Base-by-base conservation (phyloP, 2,888 invertebrate genomes). In the Monoplex corrugatus region DNA sequence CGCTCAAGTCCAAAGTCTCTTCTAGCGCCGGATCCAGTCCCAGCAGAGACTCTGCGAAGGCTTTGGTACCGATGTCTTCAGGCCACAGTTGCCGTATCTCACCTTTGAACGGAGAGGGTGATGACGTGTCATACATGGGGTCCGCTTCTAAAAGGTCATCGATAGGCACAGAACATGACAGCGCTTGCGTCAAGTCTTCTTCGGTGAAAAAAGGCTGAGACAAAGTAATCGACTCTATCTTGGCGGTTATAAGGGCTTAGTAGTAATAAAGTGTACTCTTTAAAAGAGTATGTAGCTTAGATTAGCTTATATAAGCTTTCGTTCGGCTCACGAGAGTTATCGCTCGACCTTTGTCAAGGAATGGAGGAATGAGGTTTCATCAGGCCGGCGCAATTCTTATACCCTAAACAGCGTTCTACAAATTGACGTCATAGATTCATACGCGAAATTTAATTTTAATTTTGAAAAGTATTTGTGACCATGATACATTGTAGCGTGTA, bases 121-220 rank as follows among this genome's bases (percentile, higher is more conserved):
- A 88, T 16, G 91, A 88, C 89, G 90, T 89, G 87, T 92, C 92
- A 88, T 91, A 90, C 85, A 92, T 90, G 57, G 86, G 91, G 68
- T 91, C 89, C 28, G 92, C 87, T 90, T 92, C 91, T 89, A 91
- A 87, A 82, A 92, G 87, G 50, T 92, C 92, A 89, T 88, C 90
- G 50, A 90, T 84, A 45, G 32, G 85, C 50, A 45, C 88, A 72
- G 89, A 89, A 88, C 91, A 91, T 90, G 89, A 86, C 78, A 88
- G 32, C 78, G 43, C 28, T 43, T 80, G 40, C 19, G 32, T 57
- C 40, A 86, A 45, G 78, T 38, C 38, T 44, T 90, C 50, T 44
- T 89, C 80, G 86, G 87, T 50, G 87, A 91, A 50, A 80, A 91
- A 86, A 84, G 88, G 68, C 68, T 89, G 80, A 50, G 88, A 43